phyloP scores from a whole-genome alignment of 2,113 vertebrate genomes.

The Macquaria australasica region DNA sequence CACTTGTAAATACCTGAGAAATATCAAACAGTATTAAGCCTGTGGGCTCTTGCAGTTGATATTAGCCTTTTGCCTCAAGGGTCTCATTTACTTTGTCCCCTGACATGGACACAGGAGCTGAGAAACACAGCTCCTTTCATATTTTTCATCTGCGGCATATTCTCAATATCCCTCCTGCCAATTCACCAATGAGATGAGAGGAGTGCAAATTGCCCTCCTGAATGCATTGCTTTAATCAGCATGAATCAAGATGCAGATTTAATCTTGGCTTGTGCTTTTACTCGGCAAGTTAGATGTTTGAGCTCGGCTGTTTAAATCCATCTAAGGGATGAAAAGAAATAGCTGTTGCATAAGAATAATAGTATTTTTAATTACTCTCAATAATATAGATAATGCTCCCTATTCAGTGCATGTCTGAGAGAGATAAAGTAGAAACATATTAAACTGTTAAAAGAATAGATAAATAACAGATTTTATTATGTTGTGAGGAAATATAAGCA shows the following conservation, averaged over 20 bases:
- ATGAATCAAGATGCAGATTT: slow-evolving; percentile 71
- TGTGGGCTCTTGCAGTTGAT: background rate
- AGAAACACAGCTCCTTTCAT: slow-evolving; percentile 39
- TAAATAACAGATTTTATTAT: slow-evolving; percentile 54
- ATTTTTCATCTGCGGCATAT: slow-evolving; percentile 49
- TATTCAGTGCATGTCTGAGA: background rate
- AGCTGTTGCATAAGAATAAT: slow-evolving; percentile 23
- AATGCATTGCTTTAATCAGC: slow-evolving; percentile 70
- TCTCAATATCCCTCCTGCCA: slow-evolving; percentile 49
- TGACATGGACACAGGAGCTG: slow-evolving; percentile 11
- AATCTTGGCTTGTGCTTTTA: slow-evolving; percentile 58
- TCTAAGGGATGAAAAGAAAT: slow-evolving; percentile 27
- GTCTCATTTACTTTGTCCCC: slow-evolving; percentile 28
- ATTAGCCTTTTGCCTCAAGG: slow-evolving; percentile 32
- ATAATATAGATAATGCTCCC: background rate
- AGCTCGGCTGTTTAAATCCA: slow-evolving; percentile 32
- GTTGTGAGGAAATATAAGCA: slow-evolving; percentile 39
- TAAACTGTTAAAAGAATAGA: slow-evolving; percentile 44
- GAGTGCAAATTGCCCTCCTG: slow-evolving; percentile 62
- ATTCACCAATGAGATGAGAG: slow-evolving; percentile 65
- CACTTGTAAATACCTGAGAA: slow-evolving; percentile 8
- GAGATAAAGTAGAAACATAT: background rate
- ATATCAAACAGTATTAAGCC: background rate
- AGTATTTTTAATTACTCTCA: slow-evolving; percentile 27
- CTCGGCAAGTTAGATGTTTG: slow-evolving; percentile 40